Conservation (phyloP, 2,797 vertebrate genomes). For the Argentina silus region DNA sequence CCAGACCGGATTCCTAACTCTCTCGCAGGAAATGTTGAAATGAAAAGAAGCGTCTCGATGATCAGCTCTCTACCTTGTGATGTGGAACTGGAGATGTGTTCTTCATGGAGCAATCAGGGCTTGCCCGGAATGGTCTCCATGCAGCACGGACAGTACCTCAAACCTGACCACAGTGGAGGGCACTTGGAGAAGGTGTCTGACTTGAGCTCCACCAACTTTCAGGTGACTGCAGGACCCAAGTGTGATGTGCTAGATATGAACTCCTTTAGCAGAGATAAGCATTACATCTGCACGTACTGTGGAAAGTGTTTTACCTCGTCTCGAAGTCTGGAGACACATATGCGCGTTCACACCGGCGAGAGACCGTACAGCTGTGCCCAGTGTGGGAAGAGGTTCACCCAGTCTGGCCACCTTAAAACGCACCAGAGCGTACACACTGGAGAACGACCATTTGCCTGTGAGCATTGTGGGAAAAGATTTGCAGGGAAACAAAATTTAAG, state of each 20-base stretch:
- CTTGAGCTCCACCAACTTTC: conserved; percentile 29
- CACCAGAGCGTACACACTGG: conserved; percentile 78
- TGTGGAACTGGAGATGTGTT: conserved; percentile 49
- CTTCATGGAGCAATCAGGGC: conserved; percentile 54
- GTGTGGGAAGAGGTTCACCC: conserved; percentile 76
- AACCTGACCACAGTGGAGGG: conserved; percentile 22
- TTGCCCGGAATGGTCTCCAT: conserved; percentile 33
- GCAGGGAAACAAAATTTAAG: conserved; percentile 74
- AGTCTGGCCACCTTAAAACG: conserved; percentile 77
- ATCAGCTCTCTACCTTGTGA: conserved; percentile 45
- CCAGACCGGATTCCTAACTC: conserved; percentile 30
- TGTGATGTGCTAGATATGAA: conserved; percentile 53
- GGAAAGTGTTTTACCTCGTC: conserved; percentile 72
- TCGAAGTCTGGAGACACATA: conserved; percentile 70
- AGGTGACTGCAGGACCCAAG: conserved; percentile 39
- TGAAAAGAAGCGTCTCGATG: conserved; percentile 28
- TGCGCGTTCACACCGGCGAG: conserved; percentile 77
- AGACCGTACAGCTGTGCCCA: conserved; percentile 74
- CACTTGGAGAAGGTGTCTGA: conserved; percentile 48
- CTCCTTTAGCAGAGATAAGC: conserved; percentile 57
- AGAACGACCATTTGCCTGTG: conserved; percentile 69
- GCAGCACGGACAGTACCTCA: conserved; percentile 39
- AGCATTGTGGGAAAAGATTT: conserved; percentile 69
- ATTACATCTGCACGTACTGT: conserved; percentile 73
- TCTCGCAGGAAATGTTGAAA: conserved; percentile 31